Base-by-base conservation (phyloP, 2,888 invertebrate species). In the Cynaeus angustus region DNA sequence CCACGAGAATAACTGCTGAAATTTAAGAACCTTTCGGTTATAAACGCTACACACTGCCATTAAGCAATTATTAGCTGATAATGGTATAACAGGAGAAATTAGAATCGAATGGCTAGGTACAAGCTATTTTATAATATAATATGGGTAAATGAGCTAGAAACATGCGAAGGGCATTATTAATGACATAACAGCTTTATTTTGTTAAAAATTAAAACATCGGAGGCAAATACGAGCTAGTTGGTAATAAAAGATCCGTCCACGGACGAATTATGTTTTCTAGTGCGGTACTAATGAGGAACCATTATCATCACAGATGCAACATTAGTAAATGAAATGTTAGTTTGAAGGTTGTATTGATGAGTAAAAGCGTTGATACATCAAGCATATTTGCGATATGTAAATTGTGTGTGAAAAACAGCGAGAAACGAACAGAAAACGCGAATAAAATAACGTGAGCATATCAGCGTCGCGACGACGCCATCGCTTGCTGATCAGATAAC, bases 401-500 rank as follows among this genome's bases (percentile, higher is more conserved):
- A 66, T 48, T 56, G 66, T 56, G 56, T 56, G 45, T 43, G 58
- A 69, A 58, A 65, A 58, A 52, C 43, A 58, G 30, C n/a, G 50
- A 30, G 59, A 58, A 68, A 59, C 59, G 61, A 67, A 53, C 61
- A 59, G 59, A 59, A 59, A 59, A 59, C 46, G 45, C 58, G 48
- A 48, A 41, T 69, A 65, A 69, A 65, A 65, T 69, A 43, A 65
- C 69, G 69, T 58, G 58, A 65, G 45, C 62, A 38, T 69, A 69
- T 65, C 64, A 61, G 62, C 59, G 71, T 69, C 62, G 69, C 38
- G 43, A 59, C 64, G 71, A 58, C 73, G 71, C 55, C 71, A 65
- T 67, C 65, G 61, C 52, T 10, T 16, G 59, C 58, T 66, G 67
- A 73, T 73, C 73, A 71, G 73, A 73, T 73, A 73, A 73, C 53